phyloP scores from a whole-genome alignment of 1,140 invertebrate species.

The Procambarus clarkii region DNA sequence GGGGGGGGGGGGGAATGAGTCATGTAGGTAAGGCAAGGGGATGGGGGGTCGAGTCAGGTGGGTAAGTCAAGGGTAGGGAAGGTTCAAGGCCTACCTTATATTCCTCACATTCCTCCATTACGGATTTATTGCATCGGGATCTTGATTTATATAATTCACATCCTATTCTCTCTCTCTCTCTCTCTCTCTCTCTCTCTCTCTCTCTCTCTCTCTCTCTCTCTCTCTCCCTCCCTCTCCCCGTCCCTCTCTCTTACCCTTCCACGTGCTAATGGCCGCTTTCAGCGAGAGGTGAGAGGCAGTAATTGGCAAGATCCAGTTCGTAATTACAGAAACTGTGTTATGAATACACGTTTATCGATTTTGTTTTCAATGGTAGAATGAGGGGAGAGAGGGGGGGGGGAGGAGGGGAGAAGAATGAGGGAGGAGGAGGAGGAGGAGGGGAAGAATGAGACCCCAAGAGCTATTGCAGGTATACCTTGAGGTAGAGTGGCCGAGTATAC shows the following conservation, averaged over 20 bases:
- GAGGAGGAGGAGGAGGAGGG: too few species aligned
- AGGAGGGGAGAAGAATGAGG: too few species aligned
- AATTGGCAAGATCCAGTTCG: not conserved
- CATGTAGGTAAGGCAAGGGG: not conserved
- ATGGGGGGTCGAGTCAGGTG: not conserved
- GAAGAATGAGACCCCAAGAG: too few species aligned
- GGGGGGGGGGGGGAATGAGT: not conserved
- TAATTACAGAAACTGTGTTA: not conserved
- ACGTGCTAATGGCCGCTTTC: not conserved
- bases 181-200: not conserved
- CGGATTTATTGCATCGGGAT: not conserved
- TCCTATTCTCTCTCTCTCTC: not conserved
- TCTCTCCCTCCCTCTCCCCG: not conserved
- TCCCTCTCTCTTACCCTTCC: not conserved
- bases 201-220: too few species aligned
- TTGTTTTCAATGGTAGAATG: too few species aligned
- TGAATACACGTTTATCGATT: not conserved
- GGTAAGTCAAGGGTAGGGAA: too few species aligned
- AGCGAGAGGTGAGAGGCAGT: not conserved
- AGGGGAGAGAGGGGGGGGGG: too few species aligned
- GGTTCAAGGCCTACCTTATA: too few species aligned
- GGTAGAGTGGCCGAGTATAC: too few species aligned
- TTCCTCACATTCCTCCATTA: not conserved
- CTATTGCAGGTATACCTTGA: too few species aligned
- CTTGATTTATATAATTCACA: not conserved